Evolutionary conservation across 2,888 invertebrate species (phyloP).

Genomic region (Pheosia tremula): DNA sequence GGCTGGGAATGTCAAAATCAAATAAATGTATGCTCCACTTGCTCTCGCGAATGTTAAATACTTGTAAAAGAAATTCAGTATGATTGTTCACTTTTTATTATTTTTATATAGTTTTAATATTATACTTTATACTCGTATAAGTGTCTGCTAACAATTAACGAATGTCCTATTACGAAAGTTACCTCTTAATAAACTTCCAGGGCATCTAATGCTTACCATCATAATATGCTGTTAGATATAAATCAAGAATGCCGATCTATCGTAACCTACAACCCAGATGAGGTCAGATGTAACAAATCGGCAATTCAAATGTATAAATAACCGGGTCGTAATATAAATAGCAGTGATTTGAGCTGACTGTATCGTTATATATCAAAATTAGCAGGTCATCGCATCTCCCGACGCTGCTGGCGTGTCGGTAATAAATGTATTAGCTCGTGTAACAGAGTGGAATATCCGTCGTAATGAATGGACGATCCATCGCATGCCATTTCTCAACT

Average conservation of each 20-base stretch:
- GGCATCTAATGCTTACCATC: too few species aligned
- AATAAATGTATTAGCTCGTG: not conserved
- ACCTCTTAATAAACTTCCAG: too few species aligned
- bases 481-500: not conserved
- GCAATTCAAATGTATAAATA: not conserved
- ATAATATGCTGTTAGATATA: too few species aligned
- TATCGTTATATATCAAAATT: not conserved
- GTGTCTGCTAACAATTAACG: too few species aligned
- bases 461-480: not conserved
- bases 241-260: not conserved
- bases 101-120: too few species aligned
- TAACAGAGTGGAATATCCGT: not conserved
- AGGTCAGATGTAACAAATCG: not conserved
- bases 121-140: too few species aligned
- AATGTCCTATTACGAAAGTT: too few species aligned
- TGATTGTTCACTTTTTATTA: too few species aligned
- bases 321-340: not conserved
- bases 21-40: not conserved
- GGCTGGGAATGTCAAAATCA: not conserved
- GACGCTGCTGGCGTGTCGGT: not conserved
- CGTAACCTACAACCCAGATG: not conserved
- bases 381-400: conserved; percentile 1
- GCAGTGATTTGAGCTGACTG: not conserved
- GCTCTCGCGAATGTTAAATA: too few species aligned
- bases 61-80: too few species aligned